Base-by-base conservation (phyloP, 92 coral and sea anemone species). In the Meandrina meandrites region DNA sequence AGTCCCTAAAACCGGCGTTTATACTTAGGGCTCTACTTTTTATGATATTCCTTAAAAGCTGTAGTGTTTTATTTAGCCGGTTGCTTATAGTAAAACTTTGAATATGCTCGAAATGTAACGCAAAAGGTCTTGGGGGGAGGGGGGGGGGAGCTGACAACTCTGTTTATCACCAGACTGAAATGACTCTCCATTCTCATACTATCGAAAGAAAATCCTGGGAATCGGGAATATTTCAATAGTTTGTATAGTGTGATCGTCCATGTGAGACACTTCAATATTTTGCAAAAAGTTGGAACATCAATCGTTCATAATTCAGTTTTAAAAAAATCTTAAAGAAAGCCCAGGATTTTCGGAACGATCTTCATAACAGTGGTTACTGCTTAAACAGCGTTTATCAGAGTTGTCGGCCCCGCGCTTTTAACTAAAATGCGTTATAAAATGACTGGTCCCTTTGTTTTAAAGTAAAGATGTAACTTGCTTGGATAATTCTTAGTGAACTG, bases 1-100 rank as follows among this genome's bases (percentile, higher is more conserved):
- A 75, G 94, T 92, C 40, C 74, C 90, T 28, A 85, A 87, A 81
- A 86, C 71, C 28, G 93, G 83, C 15, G 97, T 88, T 67, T 69
- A 37, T 34, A 68, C 31, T 19, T 82, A 88, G 75, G 15, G 47
- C 17, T 37, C 31, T 74, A 45, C 42, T 45, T 48, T 21, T 70
- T 32, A 35, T 36, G 18, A 35, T 9, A 31, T 70, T 32, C 75
- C 37, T 31, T 70, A 35, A 70, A 70, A 11, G 12, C 15, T 35
- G 42, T 24, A 72, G 48, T 18, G 47, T 72, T 72, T 62, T 72
- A 1, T 60, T 16, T 19, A 72, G 77, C 77, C 27, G 14, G n/a
- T 21, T 72, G 22, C 13, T 72, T 34, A n/a, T n/a, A 35, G 32
- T 16, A 30, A 68, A 68, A 10, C 35, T 37, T 28, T 32, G 35